Conservation (phyloP, 2,113 vertebrate genomes). For the Labrus mixtus region DNA sequence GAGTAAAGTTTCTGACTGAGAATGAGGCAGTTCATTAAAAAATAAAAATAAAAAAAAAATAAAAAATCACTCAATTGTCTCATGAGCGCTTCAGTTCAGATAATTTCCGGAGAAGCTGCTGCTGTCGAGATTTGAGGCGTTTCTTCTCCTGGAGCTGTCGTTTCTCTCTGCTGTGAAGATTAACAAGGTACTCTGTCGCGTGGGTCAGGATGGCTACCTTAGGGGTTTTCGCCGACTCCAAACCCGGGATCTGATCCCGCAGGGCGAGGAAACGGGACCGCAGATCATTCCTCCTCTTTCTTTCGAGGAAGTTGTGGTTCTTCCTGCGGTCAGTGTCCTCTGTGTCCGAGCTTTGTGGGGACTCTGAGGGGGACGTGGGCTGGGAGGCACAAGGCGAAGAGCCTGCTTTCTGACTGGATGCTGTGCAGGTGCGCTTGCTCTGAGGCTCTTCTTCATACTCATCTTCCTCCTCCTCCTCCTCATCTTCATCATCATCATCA, state of each 20-base stretch:
- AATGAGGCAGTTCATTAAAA: slow-evolving; percentile 47
- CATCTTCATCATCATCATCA: not conserved
- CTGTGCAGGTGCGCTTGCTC: slow-evolving; percentile 61
- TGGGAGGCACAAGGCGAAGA: slow-evolving; percentile 27
- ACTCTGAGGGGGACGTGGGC: slow-evolving; percentile 65
- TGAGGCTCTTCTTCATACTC: slow-evolving; percentile 64
- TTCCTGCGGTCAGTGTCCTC: slow-evolving; percentile 93
- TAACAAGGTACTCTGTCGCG: slow-evolving; percentile 89
- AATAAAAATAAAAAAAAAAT: too few relatives aligned
- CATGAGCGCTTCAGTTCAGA: slow-evolving; percentile 88
- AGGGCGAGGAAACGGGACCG: slow-evolving; percentile 92
- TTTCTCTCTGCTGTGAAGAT: slow-evolving; percentile 86
- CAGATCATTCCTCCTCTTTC: slow-evolving; percentile 94
- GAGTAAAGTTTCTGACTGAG: slow-evolving; percentile 35
- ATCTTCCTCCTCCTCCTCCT: slow-evolving; percentile 37
- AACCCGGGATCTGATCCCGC: slow-evolving; percentile 90
- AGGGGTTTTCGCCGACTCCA: slow-evolving; percentile 90
- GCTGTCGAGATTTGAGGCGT: slow-evolving; percentile 85
- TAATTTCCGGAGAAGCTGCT: slow-evolving; percentile 89
- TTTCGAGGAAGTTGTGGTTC: slow-evolving; percentile 95
- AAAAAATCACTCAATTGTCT: slow-evolving; percentile 32
- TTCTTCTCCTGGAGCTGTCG: slow-evolving; percentile 89
- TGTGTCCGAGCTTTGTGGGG: slow-evolving; percentile 85
- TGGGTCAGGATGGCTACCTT: slow-evolving; percentile 96
- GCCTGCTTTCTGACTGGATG: slow-evolving; percentile 20